Percentiles rank a stretch among this genome's conserved stretches.
These are phyloP conservation scores for Zapus hudsonius DNA, from an alignment of 2,113 vertebrate species.

Conservation along the genomic window DNA sequence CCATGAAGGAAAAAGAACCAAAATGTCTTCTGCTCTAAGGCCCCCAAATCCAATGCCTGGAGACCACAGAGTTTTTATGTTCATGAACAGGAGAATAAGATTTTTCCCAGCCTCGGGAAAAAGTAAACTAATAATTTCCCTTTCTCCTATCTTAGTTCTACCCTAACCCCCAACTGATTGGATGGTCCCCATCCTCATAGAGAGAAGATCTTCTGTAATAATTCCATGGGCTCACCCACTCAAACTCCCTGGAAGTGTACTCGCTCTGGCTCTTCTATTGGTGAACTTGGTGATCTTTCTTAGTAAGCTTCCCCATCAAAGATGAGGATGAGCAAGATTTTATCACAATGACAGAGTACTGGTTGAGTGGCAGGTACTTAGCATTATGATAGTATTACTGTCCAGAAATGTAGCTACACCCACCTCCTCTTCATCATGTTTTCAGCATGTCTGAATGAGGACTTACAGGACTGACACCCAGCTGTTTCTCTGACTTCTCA, in stretches of 20 bases:
- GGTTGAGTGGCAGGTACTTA: not conserved
- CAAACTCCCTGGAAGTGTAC: not conserved
- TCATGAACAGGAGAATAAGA: too few species aligned
- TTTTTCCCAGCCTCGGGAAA: not conserved
- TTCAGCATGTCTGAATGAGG: not conserved
- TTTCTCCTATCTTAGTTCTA: too few species aligned
- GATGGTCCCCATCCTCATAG: too few species aligned
- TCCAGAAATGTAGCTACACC: not conserved
- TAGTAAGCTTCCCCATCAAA: not conserved
- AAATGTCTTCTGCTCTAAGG: not conserved
- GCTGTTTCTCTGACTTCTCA: too few species aligned
- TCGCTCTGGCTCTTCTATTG: not conserved
- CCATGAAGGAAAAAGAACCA: not conserved
- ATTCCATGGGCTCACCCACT: not conserved
- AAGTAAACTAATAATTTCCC: not conserved
- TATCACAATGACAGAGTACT: not conserved
- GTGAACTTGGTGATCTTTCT: not conserved
- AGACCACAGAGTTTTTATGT: not conserved
- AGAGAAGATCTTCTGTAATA: not conserved
- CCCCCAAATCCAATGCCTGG: not conserved
- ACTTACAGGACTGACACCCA: not conserved
- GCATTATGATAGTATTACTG: not conserved
- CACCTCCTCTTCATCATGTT: not conserved
- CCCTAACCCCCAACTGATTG: not conserved
- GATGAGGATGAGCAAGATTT: not conserved